Percentiles rank a stretch among this genome's conserved stretches.
Evolutionary conservation across 2,113 vertebrate species (phyloP).

Genomic region (Osmerus eperlanus): DNA sequence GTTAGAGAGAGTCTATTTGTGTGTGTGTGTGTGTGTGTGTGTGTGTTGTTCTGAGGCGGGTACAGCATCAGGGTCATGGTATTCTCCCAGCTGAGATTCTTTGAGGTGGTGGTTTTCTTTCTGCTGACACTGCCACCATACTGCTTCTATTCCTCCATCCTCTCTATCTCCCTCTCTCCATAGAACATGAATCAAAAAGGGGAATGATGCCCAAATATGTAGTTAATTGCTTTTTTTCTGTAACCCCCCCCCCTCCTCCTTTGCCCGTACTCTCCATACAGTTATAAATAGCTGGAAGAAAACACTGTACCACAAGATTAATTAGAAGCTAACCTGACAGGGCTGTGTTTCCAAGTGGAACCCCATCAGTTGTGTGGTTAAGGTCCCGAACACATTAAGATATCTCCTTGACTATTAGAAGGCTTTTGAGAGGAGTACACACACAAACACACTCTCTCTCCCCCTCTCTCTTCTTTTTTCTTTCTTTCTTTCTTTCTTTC

Average conservation of each 20-base stretch:
- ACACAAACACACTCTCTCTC: neutral
- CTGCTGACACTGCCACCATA: no score
- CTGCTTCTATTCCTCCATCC: no score
- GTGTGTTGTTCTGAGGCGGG: no score
- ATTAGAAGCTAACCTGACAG: conserved; percentile 6
- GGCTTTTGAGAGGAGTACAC: neutral
- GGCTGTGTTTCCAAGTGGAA: conserved; percentile 9
- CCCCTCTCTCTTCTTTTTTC: neutral
- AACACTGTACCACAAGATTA: conserved; percentile 15
- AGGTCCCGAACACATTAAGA: neutral
- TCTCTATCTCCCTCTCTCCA: neutral
- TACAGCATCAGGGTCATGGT: no score
- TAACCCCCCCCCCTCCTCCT: conserved; percentile 6
- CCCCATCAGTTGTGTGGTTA: conserved; percentile 9
- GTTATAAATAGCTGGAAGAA: conserved; percentile 16
- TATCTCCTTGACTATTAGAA: neutral
- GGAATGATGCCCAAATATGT: conserved; percentile 11
- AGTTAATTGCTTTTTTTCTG: conserved; percentile 26
- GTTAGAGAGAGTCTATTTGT: neutral
- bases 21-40: no score
- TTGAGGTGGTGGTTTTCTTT: no score
- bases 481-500: no score
- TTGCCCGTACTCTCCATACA: neutral
- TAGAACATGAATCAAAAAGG: conserved; percentile 3
- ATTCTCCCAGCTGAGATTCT: no score